These are phyloP conservation scores for Pammene fasciana DNA, from an alignment of 2,888 invertebrate species.

Conservation along the genomic window DNA sequence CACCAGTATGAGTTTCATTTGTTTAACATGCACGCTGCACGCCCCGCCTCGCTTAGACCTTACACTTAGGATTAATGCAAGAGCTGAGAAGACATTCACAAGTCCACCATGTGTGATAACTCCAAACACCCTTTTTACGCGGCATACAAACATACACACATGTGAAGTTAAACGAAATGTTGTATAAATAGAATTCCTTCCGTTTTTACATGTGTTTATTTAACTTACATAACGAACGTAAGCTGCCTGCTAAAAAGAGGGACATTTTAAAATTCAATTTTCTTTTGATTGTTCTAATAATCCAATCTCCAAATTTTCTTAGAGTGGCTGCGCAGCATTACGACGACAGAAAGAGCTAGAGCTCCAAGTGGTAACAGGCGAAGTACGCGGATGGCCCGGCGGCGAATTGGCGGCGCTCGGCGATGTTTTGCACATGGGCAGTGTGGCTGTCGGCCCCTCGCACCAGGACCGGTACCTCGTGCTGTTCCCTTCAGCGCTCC, in stretches of 20 bases:
- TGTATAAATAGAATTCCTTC: not conserved
- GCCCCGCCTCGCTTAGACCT: no score
- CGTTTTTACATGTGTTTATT: not conserved
- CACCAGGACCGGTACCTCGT: constrained; percentile 96
- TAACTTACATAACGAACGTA: not conserved
- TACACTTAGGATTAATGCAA: no score
- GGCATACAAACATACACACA: constrained; percentile 7
- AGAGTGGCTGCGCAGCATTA: constrained; percentile 94
- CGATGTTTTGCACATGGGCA: constrained; percentile 95
- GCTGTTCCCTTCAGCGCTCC: constrained; percentile 93
- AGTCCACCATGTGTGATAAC: constrained; percentile 1
- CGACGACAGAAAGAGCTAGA: constrained; percentile 98
- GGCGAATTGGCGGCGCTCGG: constrained; percentile 85
- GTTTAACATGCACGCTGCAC: no score
- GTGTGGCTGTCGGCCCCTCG: constrained; percentile 93
- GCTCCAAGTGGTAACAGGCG: constrained; percentile 96
- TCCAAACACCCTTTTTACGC: not conserved
- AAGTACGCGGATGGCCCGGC: constrained; percentile 98
- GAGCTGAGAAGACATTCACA: no score
- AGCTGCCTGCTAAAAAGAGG: no score
- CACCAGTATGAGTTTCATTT: no score
- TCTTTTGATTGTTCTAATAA: no score
- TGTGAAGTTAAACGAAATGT: constrained; percentile 5
- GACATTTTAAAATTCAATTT: no score
- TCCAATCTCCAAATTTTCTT: no score